Percentiles rank a stretch among this genome's conserved stretches.
Evolutionary conservation across 2,113 vertebrate species (phyloP).

Genomic region (Poecilia latipinna): DNA sequence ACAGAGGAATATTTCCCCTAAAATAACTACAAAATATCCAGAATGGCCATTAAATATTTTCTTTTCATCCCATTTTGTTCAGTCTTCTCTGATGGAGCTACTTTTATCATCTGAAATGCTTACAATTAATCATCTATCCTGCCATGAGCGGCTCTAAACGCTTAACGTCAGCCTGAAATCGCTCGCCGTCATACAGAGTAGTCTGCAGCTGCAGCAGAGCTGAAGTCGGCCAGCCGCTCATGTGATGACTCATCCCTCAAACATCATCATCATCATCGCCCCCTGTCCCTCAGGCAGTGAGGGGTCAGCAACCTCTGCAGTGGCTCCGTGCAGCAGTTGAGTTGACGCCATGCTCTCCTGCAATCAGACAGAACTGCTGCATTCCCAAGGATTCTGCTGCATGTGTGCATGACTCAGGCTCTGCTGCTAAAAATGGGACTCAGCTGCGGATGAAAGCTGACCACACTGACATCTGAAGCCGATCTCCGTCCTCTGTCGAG

Average conservation of each 20-base stretch:
- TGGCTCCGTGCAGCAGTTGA: background rate
- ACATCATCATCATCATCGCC: conserved; percentile 10
- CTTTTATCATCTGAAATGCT: background rate
- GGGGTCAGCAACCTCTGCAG: background rate
- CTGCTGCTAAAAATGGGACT: conserved; percentile 19
- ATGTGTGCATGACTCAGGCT: background rate
- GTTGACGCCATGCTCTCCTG: background rate
- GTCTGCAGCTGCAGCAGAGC: background rate
- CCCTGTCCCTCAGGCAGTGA: background rate
- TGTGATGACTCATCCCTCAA: conserved; percentile 22
- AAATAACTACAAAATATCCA: background rate
- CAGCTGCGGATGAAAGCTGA: conserved; percentile 8
- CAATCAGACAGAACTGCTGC: conserved; percentile 5
- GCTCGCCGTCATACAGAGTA: background rate
- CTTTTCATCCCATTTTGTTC: background rate
- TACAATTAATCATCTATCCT: background rate
- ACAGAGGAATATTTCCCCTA: too few relatives aligned
- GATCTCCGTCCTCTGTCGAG: background rate
- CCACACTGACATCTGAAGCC: conserved; percentile 18
- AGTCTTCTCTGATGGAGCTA: background rate
- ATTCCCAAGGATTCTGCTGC: conserved; percentile 2
- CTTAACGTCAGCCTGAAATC: background rate
- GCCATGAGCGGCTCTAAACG: background rate
- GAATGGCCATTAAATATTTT: background rate
- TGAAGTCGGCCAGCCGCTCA: conserved; percentile 1